Evolutionary conservation across 2,797 vertebrate species (phyloP).

Genomic region (Fringilla coelebs): DNA sequence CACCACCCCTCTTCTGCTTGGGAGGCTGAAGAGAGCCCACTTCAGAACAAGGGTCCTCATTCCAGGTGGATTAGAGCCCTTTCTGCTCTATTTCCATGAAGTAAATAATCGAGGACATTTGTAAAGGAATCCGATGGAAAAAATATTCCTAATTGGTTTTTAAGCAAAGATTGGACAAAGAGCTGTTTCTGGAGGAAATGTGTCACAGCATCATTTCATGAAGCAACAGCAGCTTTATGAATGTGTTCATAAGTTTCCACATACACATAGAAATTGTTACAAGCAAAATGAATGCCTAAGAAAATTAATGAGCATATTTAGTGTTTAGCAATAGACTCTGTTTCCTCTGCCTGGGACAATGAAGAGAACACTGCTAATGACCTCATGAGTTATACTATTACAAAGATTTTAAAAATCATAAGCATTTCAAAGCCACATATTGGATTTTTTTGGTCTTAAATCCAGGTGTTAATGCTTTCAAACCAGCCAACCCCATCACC

Average conservation of each 20-base stretch:
- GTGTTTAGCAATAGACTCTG: neutral
- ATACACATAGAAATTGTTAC: neutral
- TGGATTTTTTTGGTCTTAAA: neutral
- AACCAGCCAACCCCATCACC: neutral
- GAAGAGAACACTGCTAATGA: neutral
- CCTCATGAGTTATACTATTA: neutral
- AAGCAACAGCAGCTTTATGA: neutral
- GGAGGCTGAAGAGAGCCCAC: neutral
- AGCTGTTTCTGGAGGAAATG: neutral
- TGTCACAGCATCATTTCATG: neutral
- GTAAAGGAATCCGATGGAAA: neutral
- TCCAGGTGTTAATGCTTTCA: neutral
- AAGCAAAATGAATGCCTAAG: neutral
- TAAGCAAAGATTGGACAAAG: neutral
- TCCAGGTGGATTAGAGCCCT: neutral
- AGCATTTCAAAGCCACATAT: neutral
- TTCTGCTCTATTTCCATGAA: neutral
- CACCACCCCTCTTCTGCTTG: neutral
- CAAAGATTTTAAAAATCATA: neutral
- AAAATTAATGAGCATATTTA: slow-evolving; percentile 35
- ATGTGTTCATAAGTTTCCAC: neutral
- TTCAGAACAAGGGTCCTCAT: neutral
- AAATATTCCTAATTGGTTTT: neutral
- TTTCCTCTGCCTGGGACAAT: neutral
- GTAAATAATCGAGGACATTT: neutral